These are phyloP conservation scores for Danio jaintianensis DNA, from an alignment of 2,797 vertebrate species.

Conservation along the genomic window DNA sequence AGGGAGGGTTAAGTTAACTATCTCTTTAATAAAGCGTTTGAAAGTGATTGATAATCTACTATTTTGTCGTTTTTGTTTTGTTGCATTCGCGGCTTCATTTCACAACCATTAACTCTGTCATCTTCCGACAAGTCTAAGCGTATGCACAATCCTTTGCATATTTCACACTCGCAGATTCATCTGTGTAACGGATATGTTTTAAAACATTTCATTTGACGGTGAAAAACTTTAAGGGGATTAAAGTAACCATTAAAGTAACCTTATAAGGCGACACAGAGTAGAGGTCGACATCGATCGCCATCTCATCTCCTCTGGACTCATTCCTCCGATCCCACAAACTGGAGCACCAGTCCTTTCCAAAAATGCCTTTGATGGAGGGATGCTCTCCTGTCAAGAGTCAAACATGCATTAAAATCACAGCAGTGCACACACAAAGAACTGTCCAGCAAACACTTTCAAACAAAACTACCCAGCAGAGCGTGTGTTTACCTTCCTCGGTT, in stretches of 20 bases:
- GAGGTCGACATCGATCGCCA: slow-evolving; percentile 27
- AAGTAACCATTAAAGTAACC: slow-evolving; percentile 50
- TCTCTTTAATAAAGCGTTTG: too few relatives aligned
- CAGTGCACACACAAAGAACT: slow-evolving; percentile 15
- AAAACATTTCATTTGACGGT: background rate
- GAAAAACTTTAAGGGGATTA: background rate
- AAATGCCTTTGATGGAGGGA: slow-evolving; percentile 73
- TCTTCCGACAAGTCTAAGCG: background rate
- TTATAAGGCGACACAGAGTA: slow-evolving; percentile 45
- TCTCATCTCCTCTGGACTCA: slow-evolving; percentile 54
- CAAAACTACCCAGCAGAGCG: background rate
- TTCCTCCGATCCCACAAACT: slow-evolving; percentile 74
- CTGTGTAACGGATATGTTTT: background rate
- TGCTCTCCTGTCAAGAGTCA: slow-evolving; percentile 3
- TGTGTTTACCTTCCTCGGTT: slow-evolving; percentile 55
- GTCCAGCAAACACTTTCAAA: background rate
- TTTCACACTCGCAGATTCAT: background rate
- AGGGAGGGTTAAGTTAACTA: too few relatives aligned
- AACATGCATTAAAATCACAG: background rate
- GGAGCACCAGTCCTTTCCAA: slow-evolving; percentile 78
- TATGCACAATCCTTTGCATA: background rate
- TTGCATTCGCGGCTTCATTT: background rate
- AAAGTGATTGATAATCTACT: background rate
- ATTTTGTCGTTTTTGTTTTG: too few relatives aligned
- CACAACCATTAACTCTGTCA: background rate